Percentiles rank a stretch among this genome's conserved stretches.
Evolutionary conservation across 2,113 vertebrate species (phyloP).

Genomic region (Papio anubis): DNA sequence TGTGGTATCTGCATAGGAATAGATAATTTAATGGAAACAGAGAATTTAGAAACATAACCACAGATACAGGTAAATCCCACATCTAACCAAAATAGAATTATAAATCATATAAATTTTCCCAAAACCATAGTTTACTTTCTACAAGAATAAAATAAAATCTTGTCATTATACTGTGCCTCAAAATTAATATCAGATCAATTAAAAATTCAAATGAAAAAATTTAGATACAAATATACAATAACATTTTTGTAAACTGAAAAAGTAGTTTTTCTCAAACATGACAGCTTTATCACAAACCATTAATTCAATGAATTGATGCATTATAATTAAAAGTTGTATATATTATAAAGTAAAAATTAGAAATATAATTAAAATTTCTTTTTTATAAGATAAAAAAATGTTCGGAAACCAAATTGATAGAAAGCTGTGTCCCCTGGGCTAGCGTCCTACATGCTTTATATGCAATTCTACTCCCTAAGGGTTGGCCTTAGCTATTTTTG

Average conservation of each 20-base stretch:
- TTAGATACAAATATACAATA: background rate
- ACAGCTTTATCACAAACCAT: background rate
- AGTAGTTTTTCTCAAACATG: background rate
- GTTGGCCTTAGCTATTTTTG: background rate
- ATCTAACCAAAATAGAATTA: background rate
- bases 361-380: background rate
- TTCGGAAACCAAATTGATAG: background rate
- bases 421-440: background rate
- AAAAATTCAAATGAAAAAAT: background rate
- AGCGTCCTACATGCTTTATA: background rate
- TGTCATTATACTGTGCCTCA: rapidly evolving
- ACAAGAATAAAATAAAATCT: background rate
- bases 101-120: background rate
- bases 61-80: background rate
- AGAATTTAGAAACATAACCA: background rate
- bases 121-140: background rate
- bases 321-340: background rate
- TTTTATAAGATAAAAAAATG: background rate
- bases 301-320: background rate
- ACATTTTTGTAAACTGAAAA: background rate
- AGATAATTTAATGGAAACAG: background rate
- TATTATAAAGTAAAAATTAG: background rate
- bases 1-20: background rate
- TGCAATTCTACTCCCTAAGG: background rate
- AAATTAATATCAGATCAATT: background rate